A percentile compares a stretch with the other conserved stretches of the same genome.
Conservation (phyloP, 2,888 invertebrate genomes). For the Leptopilina myrica region DNA sequence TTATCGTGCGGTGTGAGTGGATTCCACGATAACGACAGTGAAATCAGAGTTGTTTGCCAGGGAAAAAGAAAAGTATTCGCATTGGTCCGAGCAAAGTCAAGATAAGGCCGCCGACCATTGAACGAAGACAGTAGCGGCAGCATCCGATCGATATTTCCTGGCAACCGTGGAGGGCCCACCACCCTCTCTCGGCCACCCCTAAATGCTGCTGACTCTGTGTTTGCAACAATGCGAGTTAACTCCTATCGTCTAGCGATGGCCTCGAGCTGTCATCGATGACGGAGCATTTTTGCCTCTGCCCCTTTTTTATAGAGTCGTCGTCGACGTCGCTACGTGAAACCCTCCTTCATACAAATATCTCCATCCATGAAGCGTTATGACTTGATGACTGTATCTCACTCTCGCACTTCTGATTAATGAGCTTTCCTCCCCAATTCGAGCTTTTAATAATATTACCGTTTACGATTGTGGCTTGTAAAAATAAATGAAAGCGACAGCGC, state of each 20-base stretch:
- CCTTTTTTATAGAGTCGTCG: conserved; percentile 31
- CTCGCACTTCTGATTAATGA: background rate
- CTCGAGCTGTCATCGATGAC: conserved; percentile 53
- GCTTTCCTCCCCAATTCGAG: background rate
- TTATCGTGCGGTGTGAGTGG: conserved; percentile 14
- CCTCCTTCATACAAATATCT: conserved; percentile 1
- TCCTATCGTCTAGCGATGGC: conserved; percentile 64
- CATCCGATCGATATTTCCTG: conserved; percentile 74
- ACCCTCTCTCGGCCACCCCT: conserved; percentile 52
- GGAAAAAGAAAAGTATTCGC: conserved; percentile 27
- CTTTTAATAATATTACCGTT: background rate
- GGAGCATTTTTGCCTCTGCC: conserved; percentile 19
- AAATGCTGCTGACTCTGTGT: conserved; percentile 66
- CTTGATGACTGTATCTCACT: background rate
- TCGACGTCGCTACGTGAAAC: background rate
- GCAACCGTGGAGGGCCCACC: conserved; percentile 70
- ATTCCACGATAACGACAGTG: conserved; percentile 52
- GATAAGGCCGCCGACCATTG: conserved; percentile 66
- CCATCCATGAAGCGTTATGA: background rate
- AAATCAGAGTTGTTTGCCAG: conserved; percentile 52
- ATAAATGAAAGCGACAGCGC: background rate
- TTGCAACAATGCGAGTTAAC: conserved; percentile 73
- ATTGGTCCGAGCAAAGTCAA: conserved; percentile 54
- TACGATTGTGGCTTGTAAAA: background rate
- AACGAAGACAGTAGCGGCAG: conserved; percentile 68